These are phyloP conservation scores for Trichoplusia ni DNA, from an alignment of 1,140 invertebrate species.

Conservation along the genomic window DNA sequence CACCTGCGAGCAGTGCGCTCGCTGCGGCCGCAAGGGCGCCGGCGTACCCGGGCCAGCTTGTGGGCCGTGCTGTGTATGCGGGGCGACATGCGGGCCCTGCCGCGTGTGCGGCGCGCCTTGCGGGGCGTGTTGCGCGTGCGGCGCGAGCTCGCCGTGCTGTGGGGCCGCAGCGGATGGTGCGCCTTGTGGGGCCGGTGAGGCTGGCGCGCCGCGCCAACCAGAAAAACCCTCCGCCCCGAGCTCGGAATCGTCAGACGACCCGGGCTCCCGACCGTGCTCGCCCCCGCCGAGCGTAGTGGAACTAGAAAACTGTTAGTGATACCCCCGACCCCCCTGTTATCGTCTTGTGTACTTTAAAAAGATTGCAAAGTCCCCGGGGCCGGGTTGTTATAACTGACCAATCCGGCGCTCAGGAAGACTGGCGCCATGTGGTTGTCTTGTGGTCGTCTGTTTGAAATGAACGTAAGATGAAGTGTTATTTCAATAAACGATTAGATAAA, in stretches of 20 bases:
- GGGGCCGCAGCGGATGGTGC: constrained; percentile 20
- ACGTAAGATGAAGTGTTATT: too few relatives aligned
- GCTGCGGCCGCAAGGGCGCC: constrained; percentile 16
- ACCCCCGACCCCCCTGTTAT: too few relatives aligned
- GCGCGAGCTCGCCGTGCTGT: constrained; percentile 30
- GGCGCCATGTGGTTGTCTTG: not conserved
- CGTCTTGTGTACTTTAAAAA: not conserved
- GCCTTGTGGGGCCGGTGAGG: not conserved
- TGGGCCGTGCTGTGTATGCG: constrained; percentile 29
- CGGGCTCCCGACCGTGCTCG: constrained; percentile 9
- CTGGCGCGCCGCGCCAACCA: too few relatives aligned
- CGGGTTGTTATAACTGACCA: not conserved
- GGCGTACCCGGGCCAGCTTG: constrained; percentile 32
- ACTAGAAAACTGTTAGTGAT: not conserved
- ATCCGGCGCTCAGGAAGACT: not conserved
- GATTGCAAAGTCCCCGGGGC: not conserved
- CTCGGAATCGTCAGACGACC: not conserved
- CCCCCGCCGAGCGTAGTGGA: not conserved
- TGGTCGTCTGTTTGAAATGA: not conserved
- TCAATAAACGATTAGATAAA: too few relatives aligned
- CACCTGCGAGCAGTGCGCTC: constrained; percentile 30
- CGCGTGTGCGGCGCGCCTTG: constrained; percentile 22
- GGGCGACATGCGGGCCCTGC: constrained; percentile 33
- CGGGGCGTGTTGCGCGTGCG: too few relatives aligned
- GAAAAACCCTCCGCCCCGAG: too few relatives aligned